Percentiles rank a stretch among this genome's conserved stretches.
Conservation (phyloP, 1,140 invertebrate genomes). For the Micrasema minimum region DNA sequence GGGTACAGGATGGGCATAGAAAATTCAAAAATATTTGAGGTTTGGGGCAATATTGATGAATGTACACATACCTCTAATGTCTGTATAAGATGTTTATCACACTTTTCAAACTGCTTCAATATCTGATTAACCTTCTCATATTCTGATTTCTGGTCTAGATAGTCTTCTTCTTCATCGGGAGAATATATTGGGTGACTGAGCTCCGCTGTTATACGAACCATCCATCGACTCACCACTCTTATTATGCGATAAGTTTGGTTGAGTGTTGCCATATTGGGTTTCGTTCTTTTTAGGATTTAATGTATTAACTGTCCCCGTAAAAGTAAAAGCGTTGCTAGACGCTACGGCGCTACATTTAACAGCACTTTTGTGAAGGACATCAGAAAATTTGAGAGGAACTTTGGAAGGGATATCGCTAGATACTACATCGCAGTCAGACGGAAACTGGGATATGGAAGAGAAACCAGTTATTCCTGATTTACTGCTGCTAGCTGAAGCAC, state of each 20-base stretch:
- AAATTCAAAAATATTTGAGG: too few relatives aligned
- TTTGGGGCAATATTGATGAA: too few relatives aligned
- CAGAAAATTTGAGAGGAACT: slow-evolving; percentile 14
- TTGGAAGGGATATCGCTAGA: slow-evolving; percentile 27
- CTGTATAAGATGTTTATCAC: slow-evolving; percentile 61
- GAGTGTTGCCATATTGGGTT: neutral
- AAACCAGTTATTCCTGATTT: slow-evolving; percentile 36
- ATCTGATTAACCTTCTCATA: slow-evolving; percentile 59
- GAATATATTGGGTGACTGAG: slow-evolving; percentile 69
- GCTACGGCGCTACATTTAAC: neutral
- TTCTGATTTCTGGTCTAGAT: slow-evolving; percentile 51
- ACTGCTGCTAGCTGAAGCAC: slow-evolving; percentile 18
- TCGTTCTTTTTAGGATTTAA: neutral
- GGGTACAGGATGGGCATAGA: too few relatives aligned
- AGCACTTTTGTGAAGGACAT: neutral
- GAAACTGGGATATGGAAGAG: slow-evolving; percentile 33
- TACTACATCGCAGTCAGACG: slow-evolving; percentile 36
- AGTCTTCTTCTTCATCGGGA: slow-evolving; percentile 64
- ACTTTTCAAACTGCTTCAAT: slow-evolving; percentile 59
- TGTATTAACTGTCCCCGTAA: slow-evolving; percentile 30
- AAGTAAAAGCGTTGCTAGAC: slow-evolving; percentile 14
- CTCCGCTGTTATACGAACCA: slow-evolving; percentile 63
- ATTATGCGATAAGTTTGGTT: neutral
- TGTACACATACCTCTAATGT: slow-evolving; percentile 59
- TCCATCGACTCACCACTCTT: slow-evolving; percentile 53